Evolutionary conservation across 1,140 invertebrate genomes (phyloP).

Genomic region (Meloidogyne chitwoodi): DNA sequence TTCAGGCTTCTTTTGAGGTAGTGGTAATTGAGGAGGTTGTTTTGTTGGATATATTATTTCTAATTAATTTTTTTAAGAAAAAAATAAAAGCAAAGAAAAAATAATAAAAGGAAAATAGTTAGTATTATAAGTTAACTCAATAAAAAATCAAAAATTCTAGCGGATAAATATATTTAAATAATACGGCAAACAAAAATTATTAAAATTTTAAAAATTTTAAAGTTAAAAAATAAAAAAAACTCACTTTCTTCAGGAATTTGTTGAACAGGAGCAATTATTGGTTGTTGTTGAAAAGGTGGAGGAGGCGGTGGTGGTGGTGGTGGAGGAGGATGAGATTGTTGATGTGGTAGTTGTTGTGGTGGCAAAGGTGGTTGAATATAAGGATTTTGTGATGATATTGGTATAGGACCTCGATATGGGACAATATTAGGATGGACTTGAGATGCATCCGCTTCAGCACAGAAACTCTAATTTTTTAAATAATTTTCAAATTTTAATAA

Average conservation of each 20-base stretch:
- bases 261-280: background rate
- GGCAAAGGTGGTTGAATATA: background rate
- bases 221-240: background rate
- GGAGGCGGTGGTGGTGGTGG: background rate
- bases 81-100: background rate
- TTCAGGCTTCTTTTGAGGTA: background rate
- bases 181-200: too few species aligned
- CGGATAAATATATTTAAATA: too few species aligned
- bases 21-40: background rate
- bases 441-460: constrained; percentile 10
- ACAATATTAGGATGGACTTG: background rate
- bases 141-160: too few species aligned
- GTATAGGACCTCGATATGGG: background rate
- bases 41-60: background rate
- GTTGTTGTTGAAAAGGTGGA: background rate
- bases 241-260: background rate
- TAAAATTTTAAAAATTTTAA: too few species aligned
- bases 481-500: too few species aligned
- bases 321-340: background rate
- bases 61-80: background rate
- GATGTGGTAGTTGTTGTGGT: background rate
- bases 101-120: background rate
- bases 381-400: background rate
- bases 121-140: too few species aligned
- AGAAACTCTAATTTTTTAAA: constrained; percentile 20